A percentile compares a stretch with the other conserved stretches of the same genome.
Evolutionary conservation across 2,797 vertebrate genomes (phyloP).

Genomic region (Numenius phaeopus): DNA sequence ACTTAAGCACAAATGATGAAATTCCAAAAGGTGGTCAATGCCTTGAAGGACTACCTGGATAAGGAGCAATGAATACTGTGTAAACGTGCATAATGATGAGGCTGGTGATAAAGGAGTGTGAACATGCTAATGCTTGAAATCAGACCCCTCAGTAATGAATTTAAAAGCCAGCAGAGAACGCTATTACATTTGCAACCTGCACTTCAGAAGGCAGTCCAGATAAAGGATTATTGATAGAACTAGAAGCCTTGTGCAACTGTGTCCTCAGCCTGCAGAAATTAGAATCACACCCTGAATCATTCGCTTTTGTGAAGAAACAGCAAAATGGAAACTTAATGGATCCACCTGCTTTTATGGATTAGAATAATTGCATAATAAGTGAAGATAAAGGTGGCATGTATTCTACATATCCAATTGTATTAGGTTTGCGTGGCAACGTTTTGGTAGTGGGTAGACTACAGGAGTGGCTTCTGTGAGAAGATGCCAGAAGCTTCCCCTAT

Average conservation of each 20-base stretch:
- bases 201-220: background rate
- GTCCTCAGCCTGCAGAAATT: background rate
- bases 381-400: background rate
- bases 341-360: background rate
- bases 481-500: background rate
- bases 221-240: background rate
- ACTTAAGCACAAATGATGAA: background rate
- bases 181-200: background rate
- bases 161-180: background rate
- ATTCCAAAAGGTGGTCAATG: background rate
- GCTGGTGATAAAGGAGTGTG: background rate
- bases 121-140: background rate
- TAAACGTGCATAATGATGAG: background rate
- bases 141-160: background rate
- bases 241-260: background rate
- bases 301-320: background rate
- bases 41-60: background rate
- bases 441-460: background rate
- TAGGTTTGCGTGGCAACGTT: background rate
- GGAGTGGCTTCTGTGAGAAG: background rate
- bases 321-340: background rate
- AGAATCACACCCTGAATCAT: background rate
- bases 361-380: background rate
- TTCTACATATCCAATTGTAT: background rate
- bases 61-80: background rate